Conservation (phyloP, 1,140 invertebrate species). For the Oreohelix idahoensis region DNA sequence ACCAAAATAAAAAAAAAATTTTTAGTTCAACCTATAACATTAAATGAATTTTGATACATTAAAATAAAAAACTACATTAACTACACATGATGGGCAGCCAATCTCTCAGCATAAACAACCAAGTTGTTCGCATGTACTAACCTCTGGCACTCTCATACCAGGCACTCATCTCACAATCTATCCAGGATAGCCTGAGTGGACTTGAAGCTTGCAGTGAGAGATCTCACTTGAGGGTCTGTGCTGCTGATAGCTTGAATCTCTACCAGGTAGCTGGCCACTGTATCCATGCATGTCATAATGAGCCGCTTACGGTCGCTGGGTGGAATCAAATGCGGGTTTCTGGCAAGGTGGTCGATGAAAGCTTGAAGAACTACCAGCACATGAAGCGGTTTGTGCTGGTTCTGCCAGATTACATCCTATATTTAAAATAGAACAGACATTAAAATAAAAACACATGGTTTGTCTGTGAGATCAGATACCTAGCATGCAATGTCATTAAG, state of each 20-base stretch:
- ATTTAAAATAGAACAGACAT: not conserved
- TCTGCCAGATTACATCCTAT: conserved; percentile 68
- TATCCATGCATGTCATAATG: conserved; percentile 67
- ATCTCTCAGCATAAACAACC: too few species aligned
- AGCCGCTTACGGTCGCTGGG: conserved; percentile 60
- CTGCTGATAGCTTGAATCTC: conserved; percentile 70
- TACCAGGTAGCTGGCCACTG: conserved; percentile 69
- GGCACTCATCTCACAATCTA: conserved; percentile 41
- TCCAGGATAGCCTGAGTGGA: conserved; percentile 68
- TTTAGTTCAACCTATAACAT: too few species aligned
- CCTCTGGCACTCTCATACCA: too few species aligned
- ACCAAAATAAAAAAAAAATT: too few species aligned
- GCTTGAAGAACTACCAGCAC: conserved; percentile 64
- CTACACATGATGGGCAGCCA: too few species aligned
- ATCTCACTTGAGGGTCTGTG: conserved; percentile 55
- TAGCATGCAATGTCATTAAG: too few species aligned
- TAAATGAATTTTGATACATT: too few species aligned
- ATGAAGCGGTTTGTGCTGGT: conserved; percentile 64
- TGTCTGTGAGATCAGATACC: too few species aligned
- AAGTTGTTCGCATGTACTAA: too few species aligned
- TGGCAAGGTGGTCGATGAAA: conserved; percentile 61
- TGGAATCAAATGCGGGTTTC: conserved; percentile 48
- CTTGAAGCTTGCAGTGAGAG: conserved; percentile 61
- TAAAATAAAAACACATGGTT: too few species aligned
- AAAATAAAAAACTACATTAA: too few species aligned